Conservation (phyloP, 2,113 vertebrate species). For the Coptodon rendalli region DNA sequence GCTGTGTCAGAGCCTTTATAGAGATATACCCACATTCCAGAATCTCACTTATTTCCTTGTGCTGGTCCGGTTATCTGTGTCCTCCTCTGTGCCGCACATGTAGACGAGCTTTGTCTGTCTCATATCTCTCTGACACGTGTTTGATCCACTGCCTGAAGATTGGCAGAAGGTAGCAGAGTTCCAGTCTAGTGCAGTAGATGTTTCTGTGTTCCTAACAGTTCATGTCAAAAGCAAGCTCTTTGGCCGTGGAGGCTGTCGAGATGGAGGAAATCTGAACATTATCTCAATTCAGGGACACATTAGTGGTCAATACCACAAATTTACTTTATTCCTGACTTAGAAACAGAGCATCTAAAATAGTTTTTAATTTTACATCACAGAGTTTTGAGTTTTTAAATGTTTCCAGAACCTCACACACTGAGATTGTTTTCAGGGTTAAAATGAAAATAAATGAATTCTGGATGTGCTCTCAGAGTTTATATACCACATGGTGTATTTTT, state of each 20-base stretch:
- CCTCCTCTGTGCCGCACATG: neutral
- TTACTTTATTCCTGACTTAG: neutral
- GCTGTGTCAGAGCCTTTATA: neutral
- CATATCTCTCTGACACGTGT: neutral
- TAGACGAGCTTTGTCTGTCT: neutral
- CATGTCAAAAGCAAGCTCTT: neutral
- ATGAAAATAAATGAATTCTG: neutral
- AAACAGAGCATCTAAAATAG: neutral
- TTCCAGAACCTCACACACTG: neutral
- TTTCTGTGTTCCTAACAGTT: neutral
- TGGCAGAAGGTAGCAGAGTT: neutral
- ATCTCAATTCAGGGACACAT: neutral
- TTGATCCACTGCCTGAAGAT: neutral
- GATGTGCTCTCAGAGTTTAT: neutral
- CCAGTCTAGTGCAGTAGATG: neutral
- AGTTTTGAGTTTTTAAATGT: neutral
- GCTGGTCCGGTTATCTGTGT: neutral
- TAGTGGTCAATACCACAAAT: neutral
- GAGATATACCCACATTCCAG: neutral
- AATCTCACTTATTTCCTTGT: neutral
- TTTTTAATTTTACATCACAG: neutral
- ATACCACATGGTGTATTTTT: neutral
- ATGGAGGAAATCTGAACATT: neutral
- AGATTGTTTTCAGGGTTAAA: neutral
- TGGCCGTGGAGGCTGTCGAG: neutral